These are phyloP conservation scores for Dryobates pubescens DNA, from an alignment of 2,797 vertebrate species.

Conservation along the genomic window DNA sequence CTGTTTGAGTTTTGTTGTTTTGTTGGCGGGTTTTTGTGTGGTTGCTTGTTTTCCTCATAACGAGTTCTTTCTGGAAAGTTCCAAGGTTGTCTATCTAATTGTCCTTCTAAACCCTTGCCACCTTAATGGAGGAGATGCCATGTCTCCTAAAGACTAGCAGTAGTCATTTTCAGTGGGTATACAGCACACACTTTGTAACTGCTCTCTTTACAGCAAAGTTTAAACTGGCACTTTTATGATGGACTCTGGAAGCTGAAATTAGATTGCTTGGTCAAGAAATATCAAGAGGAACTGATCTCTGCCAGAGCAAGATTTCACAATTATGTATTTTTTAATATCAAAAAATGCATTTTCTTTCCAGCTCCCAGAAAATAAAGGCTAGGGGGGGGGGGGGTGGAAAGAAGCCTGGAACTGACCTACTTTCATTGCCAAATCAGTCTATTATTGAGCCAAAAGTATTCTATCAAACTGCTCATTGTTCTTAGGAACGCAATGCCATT, in stretches of 20 bases:
- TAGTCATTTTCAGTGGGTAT: not conserved
- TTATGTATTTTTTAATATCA: conserved; percentile 19
- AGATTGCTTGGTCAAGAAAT: not conserved
- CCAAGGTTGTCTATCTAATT: not conserved
- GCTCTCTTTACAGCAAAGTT: not conserved
- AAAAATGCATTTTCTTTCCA: conserved; percentile 40
- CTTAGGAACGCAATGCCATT: conserved; percentile 27
- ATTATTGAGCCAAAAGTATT: conserved; percentile 35
- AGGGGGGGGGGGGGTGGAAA: no score
- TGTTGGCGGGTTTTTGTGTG: not conserved
- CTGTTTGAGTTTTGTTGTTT: not conserved
- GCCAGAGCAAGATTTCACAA: conserved; percentile 22
- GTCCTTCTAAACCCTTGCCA: not conserved
- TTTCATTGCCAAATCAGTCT: conserved; percentile 40
- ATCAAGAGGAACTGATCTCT: not conserved
- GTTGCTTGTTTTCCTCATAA: not conserved
- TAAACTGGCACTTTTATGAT: not conserved
- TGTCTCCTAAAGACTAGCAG: not conserved
- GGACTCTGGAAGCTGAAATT: conserved; percentile 8
- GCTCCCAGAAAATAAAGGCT: not conserved
- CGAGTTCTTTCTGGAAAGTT: not conserved
- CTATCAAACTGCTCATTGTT: conserved; percentile 53
- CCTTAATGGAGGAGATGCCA: not conserved
- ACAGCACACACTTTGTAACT: not conserved
- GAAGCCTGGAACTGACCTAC: conserved; percentile 45